Conservation (phyloP, 2,888 invertebrate species). For the Invenusta paracnida region DNA sequence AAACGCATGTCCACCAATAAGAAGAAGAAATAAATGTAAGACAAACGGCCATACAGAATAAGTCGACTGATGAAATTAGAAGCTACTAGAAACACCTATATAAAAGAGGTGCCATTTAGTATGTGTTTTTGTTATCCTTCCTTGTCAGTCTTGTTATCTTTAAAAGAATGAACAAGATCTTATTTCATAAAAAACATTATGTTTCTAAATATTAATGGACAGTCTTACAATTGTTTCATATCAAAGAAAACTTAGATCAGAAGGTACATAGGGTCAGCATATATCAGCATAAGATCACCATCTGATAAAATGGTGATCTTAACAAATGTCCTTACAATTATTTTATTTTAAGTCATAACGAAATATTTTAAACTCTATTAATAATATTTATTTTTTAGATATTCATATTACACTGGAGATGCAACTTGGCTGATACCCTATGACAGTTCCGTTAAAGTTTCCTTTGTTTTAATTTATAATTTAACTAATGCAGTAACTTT, state of each 20-base stretch:
- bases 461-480: not conserved
- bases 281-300: too few species aligned
- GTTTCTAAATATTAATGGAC: not conserved
- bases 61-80: not conserved
- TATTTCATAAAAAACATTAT: not conserved
- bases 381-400: not conserved
- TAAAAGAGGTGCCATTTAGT: not conserved
- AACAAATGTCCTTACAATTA: too few species aligned
- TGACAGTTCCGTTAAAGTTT: not conserved
- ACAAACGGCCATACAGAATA: not conserved
- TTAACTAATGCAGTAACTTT: not conserved
- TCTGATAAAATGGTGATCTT: too few species aligned
- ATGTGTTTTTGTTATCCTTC: not conserved
- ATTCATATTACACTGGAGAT: too few species aligned
- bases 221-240: not conserved
- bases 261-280: not conserved
- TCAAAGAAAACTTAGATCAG: not conserved
- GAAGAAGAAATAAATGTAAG: not conserved
- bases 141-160: not conserved
- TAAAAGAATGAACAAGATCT: not conserved
- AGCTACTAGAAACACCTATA: not conserved
- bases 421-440: too few species aligned
- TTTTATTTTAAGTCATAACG: not conserved
- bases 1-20: constrained; percentile 5
- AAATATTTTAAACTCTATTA: not conserved